Evolutionary conservation across 2,113 vertebrate species (phyloP).

Genomic region (Oxyruncus cristatus): DNA sequence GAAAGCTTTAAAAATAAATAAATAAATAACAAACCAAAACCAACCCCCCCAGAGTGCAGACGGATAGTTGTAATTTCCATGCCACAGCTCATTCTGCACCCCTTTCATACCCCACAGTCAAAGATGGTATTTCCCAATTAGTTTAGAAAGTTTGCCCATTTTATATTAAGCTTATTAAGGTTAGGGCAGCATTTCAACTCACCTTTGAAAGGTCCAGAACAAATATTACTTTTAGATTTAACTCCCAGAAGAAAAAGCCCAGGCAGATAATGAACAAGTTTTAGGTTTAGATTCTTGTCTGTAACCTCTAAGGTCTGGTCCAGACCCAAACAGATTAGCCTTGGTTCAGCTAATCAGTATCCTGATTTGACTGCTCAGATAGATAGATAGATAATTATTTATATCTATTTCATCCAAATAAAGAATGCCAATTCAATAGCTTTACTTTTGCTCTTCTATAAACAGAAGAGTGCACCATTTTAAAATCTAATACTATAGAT

Average conservation of each 20-base stretch:
- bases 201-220: background rate
- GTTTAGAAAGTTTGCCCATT: background rate
- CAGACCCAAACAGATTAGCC: background rate
- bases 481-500: background rate
- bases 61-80: background rate
- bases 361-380: background rate
- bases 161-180: background rate
- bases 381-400: background rate
- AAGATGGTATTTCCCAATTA: background rate
- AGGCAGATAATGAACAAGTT: background rate
- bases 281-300: background rate
- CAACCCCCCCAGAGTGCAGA: background rate
- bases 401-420: background rate
- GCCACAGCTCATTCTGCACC: background rate
- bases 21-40: background rate
- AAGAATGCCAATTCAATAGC: background rate
- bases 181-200: background rate
- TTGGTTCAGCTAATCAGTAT: background rate
- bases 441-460: conserved; percentile 3
- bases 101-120: background rate
- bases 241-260: background rate
- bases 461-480: background rate
- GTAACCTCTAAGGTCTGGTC: background rate
- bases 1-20: background rate
- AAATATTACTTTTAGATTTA: background rate